Evolutionary conservation across 2,113 vertebrate genomes (phyloP).

Genomic region (Hystrix cristata): DNA sequence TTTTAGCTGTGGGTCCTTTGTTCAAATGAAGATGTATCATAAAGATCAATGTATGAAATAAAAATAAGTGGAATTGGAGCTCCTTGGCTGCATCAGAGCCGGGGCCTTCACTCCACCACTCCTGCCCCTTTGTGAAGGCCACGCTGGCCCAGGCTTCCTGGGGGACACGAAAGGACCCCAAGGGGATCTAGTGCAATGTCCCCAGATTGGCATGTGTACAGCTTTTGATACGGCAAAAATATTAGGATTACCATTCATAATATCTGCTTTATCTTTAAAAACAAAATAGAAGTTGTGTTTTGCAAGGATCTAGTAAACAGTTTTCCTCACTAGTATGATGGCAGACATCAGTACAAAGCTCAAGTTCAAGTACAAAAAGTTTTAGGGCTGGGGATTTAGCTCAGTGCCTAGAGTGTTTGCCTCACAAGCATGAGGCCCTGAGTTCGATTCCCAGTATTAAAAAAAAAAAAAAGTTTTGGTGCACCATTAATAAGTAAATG

Average conservation of each 20-base stretch:
- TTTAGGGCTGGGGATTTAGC: not conserved
- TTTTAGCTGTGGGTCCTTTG: not conserved
- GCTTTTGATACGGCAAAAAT: not conserved
- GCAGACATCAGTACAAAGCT: not conserved
- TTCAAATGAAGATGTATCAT: constrained; percentile 9
- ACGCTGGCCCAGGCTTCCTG: not conserved
- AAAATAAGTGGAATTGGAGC: not conserved
- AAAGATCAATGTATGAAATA: constrained; percentile 12
- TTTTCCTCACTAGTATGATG: not conserved
- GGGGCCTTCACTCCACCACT: not conserved
- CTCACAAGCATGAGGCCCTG: no score
- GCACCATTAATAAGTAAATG: not conserved
- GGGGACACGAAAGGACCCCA: not conserved
- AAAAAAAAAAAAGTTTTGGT: not conserved
- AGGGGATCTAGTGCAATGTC: not conserved
- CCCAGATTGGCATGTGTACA: not conserved
- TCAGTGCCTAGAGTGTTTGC: no score
- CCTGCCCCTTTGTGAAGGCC: not conserved
- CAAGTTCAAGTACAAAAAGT: constrained; percentile 8
- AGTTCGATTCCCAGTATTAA: not conserved
- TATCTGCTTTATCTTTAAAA: constrained; percentile 37
- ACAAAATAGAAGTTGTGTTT: not conserved
- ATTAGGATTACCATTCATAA: not conserved
- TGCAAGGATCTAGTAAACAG: not conserved
- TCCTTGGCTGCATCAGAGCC: not conserved